Conservation (phyloP, 1,140 invertebrate genomes). For the Phenacoccus solenopsis region DNA sequence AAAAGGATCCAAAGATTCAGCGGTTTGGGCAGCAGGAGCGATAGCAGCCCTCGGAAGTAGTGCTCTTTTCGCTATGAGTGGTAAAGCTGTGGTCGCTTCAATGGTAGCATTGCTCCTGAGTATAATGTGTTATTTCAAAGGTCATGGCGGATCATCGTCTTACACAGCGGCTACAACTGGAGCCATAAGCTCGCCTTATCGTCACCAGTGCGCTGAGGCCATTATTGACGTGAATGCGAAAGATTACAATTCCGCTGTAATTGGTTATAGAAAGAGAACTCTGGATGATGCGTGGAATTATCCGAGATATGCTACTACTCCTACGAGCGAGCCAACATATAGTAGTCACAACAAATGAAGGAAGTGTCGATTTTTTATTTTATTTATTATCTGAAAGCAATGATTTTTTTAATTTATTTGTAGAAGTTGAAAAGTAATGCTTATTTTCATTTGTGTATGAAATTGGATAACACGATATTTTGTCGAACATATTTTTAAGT, state of each 20-base stretch:
- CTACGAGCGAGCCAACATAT: neutral
- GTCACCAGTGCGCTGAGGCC: neutral
- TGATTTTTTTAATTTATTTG: no score
- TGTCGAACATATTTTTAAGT: no score
- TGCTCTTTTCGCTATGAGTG: slow-evolving; percentile 55
- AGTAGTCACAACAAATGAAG: neutral
- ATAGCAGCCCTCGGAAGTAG: slow-evolving; percentile 57
- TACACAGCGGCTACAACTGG: slow-evolving; percentile 34
- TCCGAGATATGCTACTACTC: slow-evolving; percentile 6
- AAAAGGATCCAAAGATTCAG: slow-evolving; percentile 28
- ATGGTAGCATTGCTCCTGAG: slow-evolving; percentile 62
- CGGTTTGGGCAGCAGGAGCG: slow-evolving; percentile 44
- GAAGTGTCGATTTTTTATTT: no score
- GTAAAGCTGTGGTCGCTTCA: slow-evolving; percentile 68
- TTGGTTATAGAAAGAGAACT: neutral
- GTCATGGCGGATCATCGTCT: slow-evolving; percentile 33
- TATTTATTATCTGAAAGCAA: no score
- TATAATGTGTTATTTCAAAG: slow-evolving; percentile 53
- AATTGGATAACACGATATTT: no score
- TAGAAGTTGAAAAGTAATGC: no score
- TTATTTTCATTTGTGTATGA: no score
- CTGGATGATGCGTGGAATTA: neutral
- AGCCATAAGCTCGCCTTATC: neutral
- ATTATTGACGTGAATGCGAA: slow-evolving; percentile 3
- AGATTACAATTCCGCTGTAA: neutral